Evolutionary conservation across 2,113 vertebrate species (phyloP).

Genomic region (Laticauda colubrina): DNA sequence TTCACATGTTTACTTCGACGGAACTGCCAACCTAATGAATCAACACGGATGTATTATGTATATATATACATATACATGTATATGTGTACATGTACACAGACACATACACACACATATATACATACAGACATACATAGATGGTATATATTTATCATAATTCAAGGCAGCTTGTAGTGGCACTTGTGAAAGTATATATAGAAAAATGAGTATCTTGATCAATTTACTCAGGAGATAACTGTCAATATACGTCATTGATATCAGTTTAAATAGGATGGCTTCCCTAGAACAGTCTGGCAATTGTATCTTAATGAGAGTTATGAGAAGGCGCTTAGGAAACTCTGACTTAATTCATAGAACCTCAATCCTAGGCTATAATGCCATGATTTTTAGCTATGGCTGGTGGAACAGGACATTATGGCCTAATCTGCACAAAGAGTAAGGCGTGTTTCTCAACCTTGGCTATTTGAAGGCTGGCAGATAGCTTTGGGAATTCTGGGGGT

Average conservation of each 20-base stretch:
- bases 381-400: not conserved
- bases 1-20: not conserved
- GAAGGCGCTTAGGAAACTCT: not conserved
- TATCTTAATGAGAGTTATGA: not conserved
- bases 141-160: conserved; percentile 15
- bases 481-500: not conserved
- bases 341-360: not conserved
- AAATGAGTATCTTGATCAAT: conserved; percentile 5
- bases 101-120: not conserved
- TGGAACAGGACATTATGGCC: not conserved
- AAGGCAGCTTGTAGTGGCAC: not conserved
- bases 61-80: not conserved
- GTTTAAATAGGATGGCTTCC: not conserved
- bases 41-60: not conserved
- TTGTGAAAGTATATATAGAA: not conserved
- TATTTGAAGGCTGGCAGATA: not conserved
- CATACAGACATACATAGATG: not conserved
- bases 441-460: not conserved
- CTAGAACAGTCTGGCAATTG: not conserved
- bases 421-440: not conserved
- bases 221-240: conserved; percentile 3
- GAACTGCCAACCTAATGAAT: not conserved
- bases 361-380: not conserved
- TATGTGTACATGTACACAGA: not conserved
- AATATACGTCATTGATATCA: not conserved